Base-by-base conservation (phyloP, 35 echinoderm and acorn worm genomes). In the Heliocidaris erythrogramma region DNA sequence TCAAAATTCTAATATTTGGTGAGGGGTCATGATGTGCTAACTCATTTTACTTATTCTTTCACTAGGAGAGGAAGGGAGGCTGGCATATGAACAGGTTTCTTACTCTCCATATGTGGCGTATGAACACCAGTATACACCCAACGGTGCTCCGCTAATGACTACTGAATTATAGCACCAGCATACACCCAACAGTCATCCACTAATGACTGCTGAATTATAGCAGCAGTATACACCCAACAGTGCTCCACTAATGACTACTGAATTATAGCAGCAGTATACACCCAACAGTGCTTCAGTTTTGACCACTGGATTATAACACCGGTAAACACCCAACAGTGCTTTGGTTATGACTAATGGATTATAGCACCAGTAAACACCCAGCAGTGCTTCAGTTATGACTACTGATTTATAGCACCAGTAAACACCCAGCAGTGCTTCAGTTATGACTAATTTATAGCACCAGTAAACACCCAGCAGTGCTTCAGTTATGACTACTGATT, bases 291-390 rank as follows among this genome's bases (percentile, higher is more conserved):
- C 31, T 48, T 31, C 14, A 18, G 0, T 89, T 13, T 0, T 32
- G 12, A 89, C 47, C 13, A 9, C 12, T 31, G 47, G 0, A 7
- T 24, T 35, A 32, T 89, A 48, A 30, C 85, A 94, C 4, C 95
- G 96, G 35, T 94, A 95, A 49, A 86, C 94, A 30, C 94, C 94
- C 5, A 96, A 86, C 85, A 96, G 92, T 85, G 94, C 88, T 9
- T 94, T 95, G 2, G 85, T 97, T 0, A 95, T 98, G 61, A 98
- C 97, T 13, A 98, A 96, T 27, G 97, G 97, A 60, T 91, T 98
- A 47, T 98, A 97, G 50, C 91, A 92, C 7, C 5, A 13, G 31
- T 48, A 89, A 0, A 42, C 87, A 89, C 47, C 30, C 18, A 88
- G 9, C 8, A 32, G 86, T 35, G 30, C 12, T 88, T 5, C 30